Evolutionary conservation across 1,140 invertebrate species (phyloP), one percentile per base, ranked within the genome.

Genomic region (Cydia fagiglandana): DNA sequence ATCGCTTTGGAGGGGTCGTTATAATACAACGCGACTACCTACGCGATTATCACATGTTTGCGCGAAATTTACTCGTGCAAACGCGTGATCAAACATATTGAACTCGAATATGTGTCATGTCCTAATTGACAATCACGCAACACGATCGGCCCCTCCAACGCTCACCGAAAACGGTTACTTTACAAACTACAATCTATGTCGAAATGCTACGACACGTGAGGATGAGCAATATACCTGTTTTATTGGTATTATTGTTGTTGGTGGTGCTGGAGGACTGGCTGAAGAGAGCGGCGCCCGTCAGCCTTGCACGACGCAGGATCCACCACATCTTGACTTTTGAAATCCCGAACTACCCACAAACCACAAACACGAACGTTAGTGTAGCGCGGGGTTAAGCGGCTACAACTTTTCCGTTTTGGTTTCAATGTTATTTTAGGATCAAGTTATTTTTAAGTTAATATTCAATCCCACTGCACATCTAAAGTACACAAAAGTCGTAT

Each of bases 251-350:
- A 77, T 92, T 91, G 76, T 92, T 92, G 77, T 89, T 90, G n/a
- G 84, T 82, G 10, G 82, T 84, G 1, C 84, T 83, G 0, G 88
- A 83, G 12, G 87, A 81, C 78, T 88, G 83, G 79, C 87, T 92
- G 85, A 92, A 92, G 74, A 92, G 78, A 0, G 89, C 90, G 6
- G 88, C 88, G 12, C 91, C 89, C n/a, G 91, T 90, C 74, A 92
- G 81, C 12, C 91, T 79, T 7, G 89, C 91, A 2, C 88, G 86
- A 10, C 88, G 85, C 15, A 92, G 82, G 78, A 92, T 91, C 91
- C 91, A 92, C 91, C 89, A 92, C 91, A 92, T 92, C 50, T 80
- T 88, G 73, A 17, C 20, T 24, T 64, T 10, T 2, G 7, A 24
- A 20, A 61, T 7, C 56, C 24, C 56, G 20, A 70, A 34, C 13